Evolutionary conservation across 2,888 invertebrate genomes (phyloP).

Genomic region (Scaptomyza tumidula): DNA sequence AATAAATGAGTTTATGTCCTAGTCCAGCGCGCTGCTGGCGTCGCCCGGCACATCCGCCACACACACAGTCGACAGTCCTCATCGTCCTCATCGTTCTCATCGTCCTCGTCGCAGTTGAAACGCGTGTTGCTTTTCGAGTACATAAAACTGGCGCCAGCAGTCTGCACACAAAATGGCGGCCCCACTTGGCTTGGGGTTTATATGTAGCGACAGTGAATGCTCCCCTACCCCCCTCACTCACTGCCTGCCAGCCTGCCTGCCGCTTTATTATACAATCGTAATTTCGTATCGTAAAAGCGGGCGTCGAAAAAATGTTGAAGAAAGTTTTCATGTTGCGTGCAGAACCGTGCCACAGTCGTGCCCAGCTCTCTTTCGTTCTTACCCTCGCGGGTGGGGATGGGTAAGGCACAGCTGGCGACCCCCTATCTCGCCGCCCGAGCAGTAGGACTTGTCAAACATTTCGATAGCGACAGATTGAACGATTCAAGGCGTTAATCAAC

Average conservation of each 20-base stretch:
- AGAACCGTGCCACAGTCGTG: slow-evolving; percentile 43
- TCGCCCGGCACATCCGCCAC: slow-evolving; percentile 56
- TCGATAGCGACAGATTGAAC: slow-evolving; percentile 55
- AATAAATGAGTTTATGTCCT: slow-evolving; percentile 78
- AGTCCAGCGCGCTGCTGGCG: slow-evolving; percentile 58
- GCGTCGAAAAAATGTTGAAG: slow-evolving; percentile 71
- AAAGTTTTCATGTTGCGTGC: slow-evolving; percentile 76
- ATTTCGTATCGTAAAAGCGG: slow-evolving; percentile 76
- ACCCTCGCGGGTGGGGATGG: not conserved
- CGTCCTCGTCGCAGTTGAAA: slow-evolving; percentile 29
- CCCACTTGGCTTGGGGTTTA: slow-evolving; percentile 64
- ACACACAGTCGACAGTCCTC: slow-evolving; percentile 28
- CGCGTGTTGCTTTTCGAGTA: slow-evolving; percentile 77
- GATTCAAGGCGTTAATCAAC: slow-evolving; percentile 50
- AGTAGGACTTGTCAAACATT: slow-evolving; percentile 18
- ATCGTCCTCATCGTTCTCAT: slow-evolving; percentile 18
- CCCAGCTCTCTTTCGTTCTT: slow-evolving; percentile 6
- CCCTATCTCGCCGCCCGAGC: not conserved
- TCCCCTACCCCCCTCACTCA: not conserved
- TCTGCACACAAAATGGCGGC: slow-evolving; percentile 78
- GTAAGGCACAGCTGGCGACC: not conserved
- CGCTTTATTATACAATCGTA: slow-evolving; percentile 77
- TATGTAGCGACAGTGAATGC: slow-evolving; percentile 18
- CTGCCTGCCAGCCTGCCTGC: slow-evolving; percentile 22
- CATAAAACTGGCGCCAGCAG: slow-evolving; percentile 77